A percentile compares a stretch with the other conserved stretches of the same genome.
These are phyloP conservation scores for Coelopa pilipes DNA, from an alignment of 2,888 invertebrate species.

Conservation along the genomic window DNA sequence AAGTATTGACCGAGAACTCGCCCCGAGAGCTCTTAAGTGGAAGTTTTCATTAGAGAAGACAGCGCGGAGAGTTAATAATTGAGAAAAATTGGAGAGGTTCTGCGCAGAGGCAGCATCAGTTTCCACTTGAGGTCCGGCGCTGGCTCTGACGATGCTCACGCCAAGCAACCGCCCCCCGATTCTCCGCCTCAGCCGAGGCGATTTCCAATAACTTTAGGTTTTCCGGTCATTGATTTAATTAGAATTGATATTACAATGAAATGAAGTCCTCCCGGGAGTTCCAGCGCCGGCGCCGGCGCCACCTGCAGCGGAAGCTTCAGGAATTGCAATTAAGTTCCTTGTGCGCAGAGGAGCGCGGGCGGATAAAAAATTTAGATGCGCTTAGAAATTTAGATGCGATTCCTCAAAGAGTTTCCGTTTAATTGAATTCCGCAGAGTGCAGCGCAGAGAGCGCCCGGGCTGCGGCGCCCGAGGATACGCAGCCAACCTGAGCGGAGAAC, in stretches of 20 bases:
- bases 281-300: not conserved
- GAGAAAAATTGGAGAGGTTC: constrained; percentile 40
- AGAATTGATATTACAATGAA: constrained; percentile 37
- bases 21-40: constrained; percentile 22
- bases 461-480: not conserved
- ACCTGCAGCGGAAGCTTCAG: not conserved
- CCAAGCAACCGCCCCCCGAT: not conserved
- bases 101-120: not conserved
- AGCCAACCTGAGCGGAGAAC: not conserved
- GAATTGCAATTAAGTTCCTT: constrained; percentile 29
- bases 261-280: constrained; percentile 4
- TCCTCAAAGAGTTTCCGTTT: constrained; percentile 28
- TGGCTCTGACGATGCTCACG: not conserved
- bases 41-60: constrained; percentile 39
- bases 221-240: constrained; percentile 42
- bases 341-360: not conserved
- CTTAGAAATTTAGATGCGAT: constrained; percentile 19
- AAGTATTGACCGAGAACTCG: not conserved
- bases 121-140: not conserved
- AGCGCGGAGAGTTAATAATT: constrained; percentile 37
- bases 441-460: not conserved
- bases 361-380: constrained; percentile 14
- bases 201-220: constrained; percentile 28
- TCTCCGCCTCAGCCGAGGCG: not conserved
- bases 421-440: constrained; percentile 23